Percentiles rank a stretch among this genome's conserved stretches.
Conservation (phyloP, 2,797 vertebrate genomes). For the Gila robusta region DNA sequence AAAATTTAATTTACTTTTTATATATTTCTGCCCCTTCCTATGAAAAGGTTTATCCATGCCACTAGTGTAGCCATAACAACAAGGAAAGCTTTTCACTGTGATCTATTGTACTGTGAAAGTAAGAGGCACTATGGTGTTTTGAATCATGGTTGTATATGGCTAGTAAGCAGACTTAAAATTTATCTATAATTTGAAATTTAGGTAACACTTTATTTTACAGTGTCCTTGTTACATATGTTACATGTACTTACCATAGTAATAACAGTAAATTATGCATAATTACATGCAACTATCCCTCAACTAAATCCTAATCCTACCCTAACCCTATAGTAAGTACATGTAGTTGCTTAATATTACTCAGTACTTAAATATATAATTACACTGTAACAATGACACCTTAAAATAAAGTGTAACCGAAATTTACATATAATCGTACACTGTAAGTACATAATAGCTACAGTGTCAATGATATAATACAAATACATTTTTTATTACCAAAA, state of each 20-base stretch:
- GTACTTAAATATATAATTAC: too few relatives aligned
- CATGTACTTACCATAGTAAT: too few relatives aligned
- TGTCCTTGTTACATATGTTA: too few relatives aligned
- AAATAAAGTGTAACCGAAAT: too few relatives aligned
- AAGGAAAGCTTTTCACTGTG: not conserved
- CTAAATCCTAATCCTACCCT: too few relatives aligned
- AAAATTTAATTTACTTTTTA: not conserved
- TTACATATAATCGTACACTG: too few relatives aligned
- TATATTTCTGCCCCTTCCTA: not conserved
- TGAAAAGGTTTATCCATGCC: not conserved
- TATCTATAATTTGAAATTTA: not conserved
- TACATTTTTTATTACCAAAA: not conserved
- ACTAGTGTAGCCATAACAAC: not conserved
- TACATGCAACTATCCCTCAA: too few relatives aligned
- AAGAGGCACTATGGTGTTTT: not conserved
- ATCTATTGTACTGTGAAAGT: not conserved
- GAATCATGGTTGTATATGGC: not conserved
- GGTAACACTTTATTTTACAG: too few relatives aligned
- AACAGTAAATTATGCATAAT: too few relatives aligned
- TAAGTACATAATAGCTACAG: not conserved
- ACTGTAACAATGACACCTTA: too few relatives aligned
- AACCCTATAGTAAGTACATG: too few relatives aligned
- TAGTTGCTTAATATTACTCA: too few relatives aligned
- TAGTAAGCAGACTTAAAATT: not conserved
- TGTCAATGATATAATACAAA: not conserved